Percentiles rank a stretch among this genome's conserved stretches.
These are phyloP conservation scores for Ardeotis arabs DNA, from an alignment of 2,113 vertebrate genomes.

Conservation along the genomic window DNA sequence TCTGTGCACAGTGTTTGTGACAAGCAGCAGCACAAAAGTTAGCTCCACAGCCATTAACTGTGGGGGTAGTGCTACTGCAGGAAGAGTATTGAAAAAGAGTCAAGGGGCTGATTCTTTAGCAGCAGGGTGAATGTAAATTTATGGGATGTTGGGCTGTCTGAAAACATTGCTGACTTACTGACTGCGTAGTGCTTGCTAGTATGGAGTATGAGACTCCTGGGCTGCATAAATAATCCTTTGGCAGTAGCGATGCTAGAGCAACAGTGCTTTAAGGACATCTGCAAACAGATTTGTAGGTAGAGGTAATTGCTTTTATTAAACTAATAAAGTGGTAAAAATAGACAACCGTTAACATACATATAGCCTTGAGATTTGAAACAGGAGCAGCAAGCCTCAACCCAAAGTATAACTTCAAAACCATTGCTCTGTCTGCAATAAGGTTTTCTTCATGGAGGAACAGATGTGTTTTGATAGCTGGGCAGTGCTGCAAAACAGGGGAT, in stretches of 20 bases:
- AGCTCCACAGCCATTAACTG: accelerated
- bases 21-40: not conserved
- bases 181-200: accelerated
- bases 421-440: not conserved
- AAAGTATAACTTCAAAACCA: not conserved
- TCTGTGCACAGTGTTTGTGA: accelerated
- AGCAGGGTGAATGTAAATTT: not conserved
- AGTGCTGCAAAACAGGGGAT: not conserved
- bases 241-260: not conserved
- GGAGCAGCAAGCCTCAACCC: not conserved
- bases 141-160: not conserved
- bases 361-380: not conserved
- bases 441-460: not conserved
- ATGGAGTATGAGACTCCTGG: not conserved
- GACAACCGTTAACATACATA: accelerated
- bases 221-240: not conserved
- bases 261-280: not conserved
- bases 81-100: not conserved
- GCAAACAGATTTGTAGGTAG: not conserved
- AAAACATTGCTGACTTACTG: not conserved
- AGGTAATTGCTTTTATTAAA: not conserved
- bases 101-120: not conserved
- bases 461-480: not conserved
- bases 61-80: not conserved
- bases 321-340: not conserved